A percentile compares a stretch with the other conserved stretches of the same genome.
Evolutionary conservation across 2,797 vertebrate genomes (phyloP).

Genomic region (Sebastes taczanowskii): DNA sequence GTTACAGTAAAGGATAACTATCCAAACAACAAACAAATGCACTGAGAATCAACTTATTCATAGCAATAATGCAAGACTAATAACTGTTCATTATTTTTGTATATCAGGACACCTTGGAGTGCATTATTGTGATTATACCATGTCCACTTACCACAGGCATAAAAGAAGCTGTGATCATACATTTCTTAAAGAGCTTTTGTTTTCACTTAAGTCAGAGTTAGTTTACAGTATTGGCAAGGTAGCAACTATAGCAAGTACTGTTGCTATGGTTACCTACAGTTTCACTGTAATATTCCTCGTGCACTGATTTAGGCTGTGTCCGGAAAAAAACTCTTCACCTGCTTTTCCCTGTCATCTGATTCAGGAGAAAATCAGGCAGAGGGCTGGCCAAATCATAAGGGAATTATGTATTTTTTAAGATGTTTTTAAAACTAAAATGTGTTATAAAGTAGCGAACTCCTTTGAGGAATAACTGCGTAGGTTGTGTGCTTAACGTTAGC

Average conservation of each 20-base stretch:
- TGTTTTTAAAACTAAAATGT: too few species aligned
- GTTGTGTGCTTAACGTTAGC: too few species aligned
- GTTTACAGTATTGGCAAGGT: not conserved
- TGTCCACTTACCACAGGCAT: not conserved
- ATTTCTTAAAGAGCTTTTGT: not conserved
- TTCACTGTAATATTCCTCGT: not conserved
- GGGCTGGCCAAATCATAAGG: too few species aligned
- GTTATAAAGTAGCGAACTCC: too few species aligned
- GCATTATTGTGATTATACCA: not conserved
- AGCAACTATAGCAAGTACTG: not conserved
- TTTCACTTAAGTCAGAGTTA: not conserved
- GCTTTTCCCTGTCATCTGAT: too few species aligned
- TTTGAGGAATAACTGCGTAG: too few species aligned
- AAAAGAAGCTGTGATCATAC: not conserved
- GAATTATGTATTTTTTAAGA: too few species aligned
- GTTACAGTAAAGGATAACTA: conserved; percentile 51
- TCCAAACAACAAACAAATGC: conserved; percentile 35
- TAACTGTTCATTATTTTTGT: too few species aligned
- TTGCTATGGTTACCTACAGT: not conserved
- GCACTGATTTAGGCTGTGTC: not conserved
- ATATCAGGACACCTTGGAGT: not conserved
- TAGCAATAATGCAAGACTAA: not conserved
- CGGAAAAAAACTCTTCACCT: too few species aligned
- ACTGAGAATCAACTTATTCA: not conserved
- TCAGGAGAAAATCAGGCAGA: too few species aligned